Conservation (phyloP, 2,113 vertebrate species). For the Thunnus thynnus region DNA sequence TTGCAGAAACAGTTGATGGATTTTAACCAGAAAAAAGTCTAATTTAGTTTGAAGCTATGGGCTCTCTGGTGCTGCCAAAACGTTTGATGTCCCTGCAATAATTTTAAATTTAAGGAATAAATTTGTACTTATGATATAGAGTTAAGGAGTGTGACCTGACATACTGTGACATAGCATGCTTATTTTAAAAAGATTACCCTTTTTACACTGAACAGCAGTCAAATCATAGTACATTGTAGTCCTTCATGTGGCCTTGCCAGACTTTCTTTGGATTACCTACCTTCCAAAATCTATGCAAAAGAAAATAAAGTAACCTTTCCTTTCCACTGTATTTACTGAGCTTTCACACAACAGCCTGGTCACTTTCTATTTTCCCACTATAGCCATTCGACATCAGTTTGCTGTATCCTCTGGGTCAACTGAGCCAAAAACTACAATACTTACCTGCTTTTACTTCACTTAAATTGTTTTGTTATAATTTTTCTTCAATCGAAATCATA, state of each 20-base stretch:
- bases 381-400: constrained; percentile 22
- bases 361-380: neutral
- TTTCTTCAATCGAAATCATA: constrained; percentile 12
- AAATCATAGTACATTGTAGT: constrained; percentile 1
- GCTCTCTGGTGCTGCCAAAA: constrained; percentile 38
- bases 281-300: constrained; percentile 25
- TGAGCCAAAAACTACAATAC: constrained; percentile 8
- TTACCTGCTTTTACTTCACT: constrained; percentile 22
- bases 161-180: neutral
- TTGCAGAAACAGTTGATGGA: constrained; percentile 45
- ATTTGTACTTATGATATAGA: neutral
- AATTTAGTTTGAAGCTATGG: constrained; percentile 49
- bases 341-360: constrained; percentile 14
- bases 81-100: constrained; percentile 30
- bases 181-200: neutral
- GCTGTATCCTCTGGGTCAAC: constrained; percentile 35
- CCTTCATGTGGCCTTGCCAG: constrained; percentile 26
- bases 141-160: neutral
- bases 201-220: constrained; percentile 1
- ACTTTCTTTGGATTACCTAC: constrained; percentile 20
- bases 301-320: constrained; percentile 27
- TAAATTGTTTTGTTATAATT: constrained; percentile 33
- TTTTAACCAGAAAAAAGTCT: constrained; percentile 56
- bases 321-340: constrained; percentile 22
- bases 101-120: neutral